Base-by-base conservation (phyloP, 1,140 invertebrate species). In the Vanessa tameamea region DNA sequence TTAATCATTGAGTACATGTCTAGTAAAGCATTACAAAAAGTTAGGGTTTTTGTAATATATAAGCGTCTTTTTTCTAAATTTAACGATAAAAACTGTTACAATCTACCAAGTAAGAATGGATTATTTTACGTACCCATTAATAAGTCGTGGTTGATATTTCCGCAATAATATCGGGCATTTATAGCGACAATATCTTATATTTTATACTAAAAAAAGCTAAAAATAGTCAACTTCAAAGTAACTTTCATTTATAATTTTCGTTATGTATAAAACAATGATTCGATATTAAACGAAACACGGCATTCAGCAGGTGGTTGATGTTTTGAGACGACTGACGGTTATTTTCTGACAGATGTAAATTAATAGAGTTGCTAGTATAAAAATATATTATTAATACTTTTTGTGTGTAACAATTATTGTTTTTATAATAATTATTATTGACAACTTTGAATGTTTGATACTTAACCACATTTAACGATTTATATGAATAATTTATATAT, bases 291-390 rank as follows among this genome's bases (percentile, higher is more conserved):
- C 26, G 47, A 66, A 59, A 51, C 20, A 80, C 77, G 78, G 83
- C 37, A 43, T 43, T 6, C 37, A 43, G 37, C 87, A 88, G 87
- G 82, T 88, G 87, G 77, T 61, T 15, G 13, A 16, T 26, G 53
- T 16, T 20, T 5, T 20, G 53, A 55, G 48, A 15, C 63, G 47
- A 50, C 51, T 53, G 80, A 80, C 84, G 81, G 84, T 83, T 85
- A 80, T 76, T 76, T 73, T 76, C 67, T 73, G 72, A 75, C 76
- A 74, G 55, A 31, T 69, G 57, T 13, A 15, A 31, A n/a, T 16
- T 8, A 50, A 2, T 8, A 26, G 57, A 14, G 57, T 61, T 61
- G 31, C 57, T n/a, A 61, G 57, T 61, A 23, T 11, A 1, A 26
- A 26, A 9, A 57, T 23, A 26, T 14, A 57, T n/a, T n/a, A n/a